These are phyloP conservation scores for Busseola fusca DNA, from an alignment of 2,888 invertebrate genomes.

Conservation along the genomic window DNA sequence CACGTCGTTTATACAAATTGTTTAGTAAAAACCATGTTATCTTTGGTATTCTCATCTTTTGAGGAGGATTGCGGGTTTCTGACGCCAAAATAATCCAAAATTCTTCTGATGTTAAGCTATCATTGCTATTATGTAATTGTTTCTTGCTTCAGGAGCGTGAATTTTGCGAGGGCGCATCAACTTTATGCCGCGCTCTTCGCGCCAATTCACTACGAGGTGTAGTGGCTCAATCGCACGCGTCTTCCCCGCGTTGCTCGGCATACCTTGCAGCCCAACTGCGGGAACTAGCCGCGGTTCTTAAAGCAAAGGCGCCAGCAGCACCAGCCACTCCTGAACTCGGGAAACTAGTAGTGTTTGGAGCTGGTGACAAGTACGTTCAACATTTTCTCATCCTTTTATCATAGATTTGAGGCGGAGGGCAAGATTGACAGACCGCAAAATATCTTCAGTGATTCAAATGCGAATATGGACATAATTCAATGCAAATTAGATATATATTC, in stretches of 20 bases:
- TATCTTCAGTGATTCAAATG: too few species aligned
- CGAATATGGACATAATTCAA: too few species aligned
- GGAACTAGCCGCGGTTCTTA: slow-evolving; percentile 81
- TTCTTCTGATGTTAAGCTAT: not conserved
- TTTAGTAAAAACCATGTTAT: not conserved
- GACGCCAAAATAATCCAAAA: not conserved
- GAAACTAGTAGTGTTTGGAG: slow-evolving; percentile 84
- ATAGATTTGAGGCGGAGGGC: not conserved
- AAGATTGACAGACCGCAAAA: not conserved
- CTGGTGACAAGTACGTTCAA: slow-evolving; percentile 82
- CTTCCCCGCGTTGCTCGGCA: slow-evolving; percentile 93
- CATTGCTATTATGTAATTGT: not conserved
- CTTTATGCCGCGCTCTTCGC: slow-evolving; percentile 91
- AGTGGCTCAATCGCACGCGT: slow-evolving; percentile 94
- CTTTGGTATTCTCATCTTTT: not conserved
- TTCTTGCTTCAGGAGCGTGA: slow-evolving; percentile 91
- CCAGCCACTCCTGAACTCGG: slow-evolving; percentile 83
- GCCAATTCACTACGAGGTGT: slow-evolving; percentile 91
- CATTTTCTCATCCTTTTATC: not conserved
- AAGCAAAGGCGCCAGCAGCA: slow-evolving; percentile 76
- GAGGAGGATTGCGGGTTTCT: not conserved
- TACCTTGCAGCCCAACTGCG: slow-evolving; percentile 91
- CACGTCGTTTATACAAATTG: too few species aligned
- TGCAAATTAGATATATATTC: too few species aligned
- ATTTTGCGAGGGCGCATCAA: slow-evolving; percentile 94